Base-by-base conservation (phyloP, 2,888 invertebrate genomes). In the Unio delphinus region DNA sequence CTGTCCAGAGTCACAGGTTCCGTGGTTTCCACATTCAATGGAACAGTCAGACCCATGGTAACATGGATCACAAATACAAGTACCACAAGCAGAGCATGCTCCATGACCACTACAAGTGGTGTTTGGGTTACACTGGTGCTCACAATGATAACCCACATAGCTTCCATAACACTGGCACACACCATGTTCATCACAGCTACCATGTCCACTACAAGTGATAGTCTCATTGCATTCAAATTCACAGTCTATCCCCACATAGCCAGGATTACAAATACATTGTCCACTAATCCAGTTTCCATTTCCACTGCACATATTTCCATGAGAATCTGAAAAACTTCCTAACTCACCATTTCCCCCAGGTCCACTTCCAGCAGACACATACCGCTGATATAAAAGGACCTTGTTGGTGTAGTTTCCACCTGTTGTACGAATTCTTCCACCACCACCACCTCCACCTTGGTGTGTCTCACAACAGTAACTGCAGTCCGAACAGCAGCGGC, bases 61-160 rank as follows among this genome's bases (percentile, higher is more conserved):
- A 68, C 85, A 85, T 8, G 83, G 69, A 64, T 85, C 79, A 70
- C 85, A 85, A 4, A 82, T 71, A 74, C 85, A 85, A 18, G 60
- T 26, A 8, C 85, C 85, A 68, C 75, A 78, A 5, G 73, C 67
- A 18, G 80, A 79, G 70, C 85, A 85, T 6, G 70, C 61, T 18
- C 85, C 85, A 68, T 83, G 73, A 8, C 80, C 80, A 68, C 70
- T 79, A 66, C 84, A 85, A n/a, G 76, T 70, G 2, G 68, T 67
- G 28, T 72, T 61, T 8, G 71, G 65, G 70, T 77, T 70, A 65
- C 85, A 85, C 30, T 72, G 65, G 60, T 76, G 76, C 45, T 81
- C 81, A 67, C 85, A 85, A n/a, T 75, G 75, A 20, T 74, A 73
- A 11, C 85, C 85, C 20, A 81, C 81, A 55, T 71, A 83, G 20